Evolutionary conservation across 2,113 vertebrate genomes (phyloP), one percentile per base, ranked within the genome.

Genomic region (Pseudorasbora parva): DNA sequence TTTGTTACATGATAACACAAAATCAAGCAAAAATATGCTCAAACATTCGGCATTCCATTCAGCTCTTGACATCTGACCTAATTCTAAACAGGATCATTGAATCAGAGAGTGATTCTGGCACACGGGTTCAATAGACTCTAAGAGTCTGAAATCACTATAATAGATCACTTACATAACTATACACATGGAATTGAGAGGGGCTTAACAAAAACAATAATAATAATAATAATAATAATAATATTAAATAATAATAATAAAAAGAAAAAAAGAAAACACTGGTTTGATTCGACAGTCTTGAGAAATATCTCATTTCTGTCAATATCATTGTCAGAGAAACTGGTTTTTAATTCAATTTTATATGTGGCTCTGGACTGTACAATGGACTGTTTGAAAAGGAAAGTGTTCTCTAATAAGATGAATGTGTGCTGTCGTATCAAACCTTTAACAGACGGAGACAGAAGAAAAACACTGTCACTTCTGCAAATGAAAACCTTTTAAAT

Each of bases 281-380:
- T 78, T 25, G 59, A 81, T 84, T 47, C 2, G 27, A 73, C 9
- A 59, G 71, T 19, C 17, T 84, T 72, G 69, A 84, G 84, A 81
- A 72, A 69, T 64, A 84, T 77, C 41, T 49, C 17, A 78, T 87
- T 82, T 84, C 25, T 45, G 43, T 82, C 75, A 78, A 77, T 81
- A 82, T 78, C 57, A 56, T 15, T 76, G 37, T 78, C 57, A 57
- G 60, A 71, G 23, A 81, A 84, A 69, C 17, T 21, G 19, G 5
- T 49, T 77, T 59, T 45, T 51, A 21, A 72, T 75, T 51, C 25
- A 81, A 68, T 43, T 62, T 51, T 56, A 37, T 75, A 27, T 69
- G 45, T 54, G 43, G n/a, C 71, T 30, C 23, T 49, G 73, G 82
- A 77, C 60, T 83, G 37, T 84, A 59, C 43, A 69, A 78, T 57